Conservation (phyloP, 1,140 invertebrate genomes). For the Pseudomyrmex flavicornis region DNA sequence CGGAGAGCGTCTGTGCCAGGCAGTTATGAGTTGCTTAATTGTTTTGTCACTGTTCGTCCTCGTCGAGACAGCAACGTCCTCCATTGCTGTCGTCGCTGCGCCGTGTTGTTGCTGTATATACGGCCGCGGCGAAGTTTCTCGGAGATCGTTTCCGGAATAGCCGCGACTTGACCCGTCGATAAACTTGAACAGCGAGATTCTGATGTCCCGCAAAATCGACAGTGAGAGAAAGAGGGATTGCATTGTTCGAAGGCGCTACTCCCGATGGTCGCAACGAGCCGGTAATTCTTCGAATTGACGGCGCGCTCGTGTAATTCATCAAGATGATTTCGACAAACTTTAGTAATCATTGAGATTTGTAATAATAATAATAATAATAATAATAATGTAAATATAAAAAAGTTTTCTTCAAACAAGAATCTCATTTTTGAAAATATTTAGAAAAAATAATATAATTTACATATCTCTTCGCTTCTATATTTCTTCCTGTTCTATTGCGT, state of each 20-base stretch:
- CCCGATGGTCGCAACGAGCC: background rate
- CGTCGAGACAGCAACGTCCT: slow-evolving; percentile 57
- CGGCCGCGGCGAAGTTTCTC: slow-evolving; percentile 59
- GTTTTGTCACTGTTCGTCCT: slow-evolving; percentile 82
- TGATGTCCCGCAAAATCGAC: slow-evolving; percentile 68
- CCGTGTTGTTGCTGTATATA: slow-evolving; percentile 49
- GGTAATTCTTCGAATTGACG: background rate
- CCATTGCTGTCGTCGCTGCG: slow-evolving; percentile 37
- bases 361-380: too few species aligned
- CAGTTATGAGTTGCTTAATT: slow-evolving; percentile 84
- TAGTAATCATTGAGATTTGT: background rate
- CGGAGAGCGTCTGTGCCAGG: slow-evolving; percentile 76
- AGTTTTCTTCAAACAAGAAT: background rate
- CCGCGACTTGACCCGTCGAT: slow-evolving; percentile 64
- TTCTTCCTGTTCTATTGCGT: slow-evolving; percentile 18
- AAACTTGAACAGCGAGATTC: slow-evolving; percentile 70
- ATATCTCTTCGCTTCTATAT: slow-evolving; percentile 8
- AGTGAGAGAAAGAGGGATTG: slow-evolving; percentile 31
- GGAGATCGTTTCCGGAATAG: slow-evolving; percentile 69
- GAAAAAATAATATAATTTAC: slow-evolving; percentile 21
- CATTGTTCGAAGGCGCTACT: slow-evolving; percentile 67
- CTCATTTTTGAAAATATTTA: background rate
- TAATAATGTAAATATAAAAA: too few species aligned
- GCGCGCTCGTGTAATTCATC: background rate
- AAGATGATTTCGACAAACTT: background rate